Base-by-base conservation (phyloP, 1,140 invertebrate genomes). In the Calycopis cecrops region DNA sequence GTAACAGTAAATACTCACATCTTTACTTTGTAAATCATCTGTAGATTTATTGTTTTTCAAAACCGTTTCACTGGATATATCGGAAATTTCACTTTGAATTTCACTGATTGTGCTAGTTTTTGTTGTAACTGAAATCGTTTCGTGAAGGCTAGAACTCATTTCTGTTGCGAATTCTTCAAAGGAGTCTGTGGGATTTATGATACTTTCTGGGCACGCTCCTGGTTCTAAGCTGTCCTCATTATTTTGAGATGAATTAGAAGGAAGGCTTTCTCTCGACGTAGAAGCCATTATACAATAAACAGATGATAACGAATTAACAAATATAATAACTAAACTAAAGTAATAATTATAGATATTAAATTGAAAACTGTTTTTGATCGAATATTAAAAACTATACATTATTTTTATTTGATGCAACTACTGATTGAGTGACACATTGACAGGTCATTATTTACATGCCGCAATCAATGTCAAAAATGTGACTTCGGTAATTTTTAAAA, bases 141-240 rank as follows among this genome's bases (percentile, higher is more conserved):
- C 90, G 64, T 90, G 85, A 52, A 92, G 87, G 69, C 89, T 91
- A 10, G 88, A 89, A 57, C 89, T 91, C 87, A 93, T 91, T 65
- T 91, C 90, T 54, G 90, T 90, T 38, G 92, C 91, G 63, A 92
- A 91, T 60, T 93, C 92, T 65, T 94, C 92, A 64, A 91, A 92
- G 17, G 90, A 91, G 69, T 93, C 92, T 7, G 91, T 91, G 8
- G 92, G 91, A 14, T 93, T 89, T 21, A 94, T 85, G 79, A 93
- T 91, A 52, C 90, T 92, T 69, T 93, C 92, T 9, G 65, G 67
- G 54, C 80, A 85, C 18, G 80, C 79, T 1, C 83, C 83, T 4
- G 83, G 83, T 55, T 81, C 79, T 10, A 82, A 61, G 37, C 71
- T 66, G 12, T 66, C 52, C 0, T 61, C 52, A 53, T 71, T 72